Percentiles rank a stretch among this genome's conserved stretches.
Evolutionary conservation across 2,888 invertebrate species (phyloP).

Genomic region (Prosapia bicincta): DNA sequence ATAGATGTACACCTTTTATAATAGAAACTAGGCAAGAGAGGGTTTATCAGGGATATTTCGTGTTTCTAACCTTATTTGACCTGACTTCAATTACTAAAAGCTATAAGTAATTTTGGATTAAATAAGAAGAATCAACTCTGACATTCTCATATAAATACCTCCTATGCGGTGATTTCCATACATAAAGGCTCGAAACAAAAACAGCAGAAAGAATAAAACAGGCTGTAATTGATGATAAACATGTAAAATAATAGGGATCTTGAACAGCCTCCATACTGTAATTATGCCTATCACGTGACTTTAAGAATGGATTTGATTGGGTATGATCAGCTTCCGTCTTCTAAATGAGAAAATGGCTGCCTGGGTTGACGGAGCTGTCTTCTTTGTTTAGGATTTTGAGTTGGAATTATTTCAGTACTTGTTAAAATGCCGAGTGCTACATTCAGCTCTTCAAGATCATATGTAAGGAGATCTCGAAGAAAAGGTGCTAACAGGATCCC

Average conservation of each 20-base stretch:
- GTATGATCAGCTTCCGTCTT: constrained; percentile 40
- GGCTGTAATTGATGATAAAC: constrained; percentile 47
- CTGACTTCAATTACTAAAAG: background rate
- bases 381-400: constrained; percentile 63
- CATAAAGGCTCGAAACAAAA: constrained; percentile 84
- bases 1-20: no score
- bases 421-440: constrained; percentile 91
- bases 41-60: background rate
- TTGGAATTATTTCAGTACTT: constrained; percentile 18
- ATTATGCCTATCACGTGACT: constrained; percentile 46
- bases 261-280: constrained; percentile 37
- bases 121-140: background rate
- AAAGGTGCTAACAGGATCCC: constrained; percentile 87
- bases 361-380: constrained; percentile 68
- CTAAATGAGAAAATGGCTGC: constrained; percentile 79
- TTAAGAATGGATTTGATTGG: constrained; percentile 40
- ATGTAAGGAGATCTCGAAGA: constrained; percentile 86
- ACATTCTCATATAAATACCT: constrained; percentile 53
- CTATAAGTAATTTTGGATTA: background rate
- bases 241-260: constrained; percentile 19
- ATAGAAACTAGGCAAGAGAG: no score
- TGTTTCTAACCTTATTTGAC: background rate
- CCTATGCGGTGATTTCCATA: constrained; percentile 75
- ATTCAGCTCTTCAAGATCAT: constrained; percentile 88
- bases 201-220: constrained; percentile 73